Evolutionary conservation across 2,113 vertebrate genomes (phyloP), one percentile per base, ranked within the genome.

Genomic region (Potamarius usumacintae): DNA sequence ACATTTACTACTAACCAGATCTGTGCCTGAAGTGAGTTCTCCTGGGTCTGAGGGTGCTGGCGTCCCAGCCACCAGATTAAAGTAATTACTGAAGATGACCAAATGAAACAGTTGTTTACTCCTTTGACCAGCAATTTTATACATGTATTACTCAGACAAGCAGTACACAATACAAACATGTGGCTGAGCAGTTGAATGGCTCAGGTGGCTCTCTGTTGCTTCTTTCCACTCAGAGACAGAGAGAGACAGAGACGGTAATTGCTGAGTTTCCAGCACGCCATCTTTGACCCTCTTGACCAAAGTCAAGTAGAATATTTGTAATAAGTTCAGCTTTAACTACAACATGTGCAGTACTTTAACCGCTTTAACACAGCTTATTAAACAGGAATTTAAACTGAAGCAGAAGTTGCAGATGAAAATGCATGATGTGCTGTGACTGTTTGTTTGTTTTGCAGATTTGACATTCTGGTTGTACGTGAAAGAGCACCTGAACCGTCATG

Each of bases 391-490:
- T 6, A 15, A 55, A 30, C 14, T 57, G 22, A 79, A 53, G 76
- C 53, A 57, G 10, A 27, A 57, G 57, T 81, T 57, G 5, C 15
- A 25, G 57, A 81, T 81, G 10, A 81, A 60, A 62, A 9, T 81
- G 53, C 17, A 27, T 7, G 60, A 10, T 34, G 48, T 15, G 60
- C 34, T 80, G 48, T 53, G 4, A 52, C 25, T 81, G 22, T 87
- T 79, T 52, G 34, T 60, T 50, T 27, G 53, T n/a, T 65, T 89
- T 76, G 25, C 72, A 88, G 88, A 91, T 83, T 53, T 98, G 4
- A 97, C 97, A 12, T 99, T 99, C 94, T 99, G 98, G 98, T 96
- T 96, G 88, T 97, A 98, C 0, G 97, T 99, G 93, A 99, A 97
- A 89, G 98, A 99, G 88, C 96, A 98, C 69, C 95, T 99, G 89